Evolutionary conservation across 2,888 invertebrate species (phyloP).

Genomic region (Diloba caeruleocephala): DNA sequence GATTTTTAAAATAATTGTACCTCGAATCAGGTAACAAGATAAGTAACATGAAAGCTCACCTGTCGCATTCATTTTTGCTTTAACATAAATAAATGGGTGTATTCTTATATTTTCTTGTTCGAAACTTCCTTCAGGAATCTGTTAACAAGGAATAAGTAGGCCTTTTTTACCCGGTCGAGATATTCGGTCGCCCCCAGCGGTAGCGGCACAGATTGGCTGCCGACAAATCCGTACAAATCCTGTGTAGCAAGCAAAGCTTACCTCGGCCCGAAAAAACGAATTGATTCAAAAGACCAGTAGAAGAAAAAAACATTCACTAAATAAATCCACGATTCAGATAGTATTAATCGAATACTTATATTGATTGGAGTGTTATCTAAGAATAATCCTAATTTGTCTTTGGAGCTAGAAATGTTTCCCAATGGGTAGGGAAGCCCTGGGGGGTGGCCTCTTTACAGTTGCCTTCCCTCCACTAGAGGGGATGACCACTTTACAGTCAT

Average conservation of each 20-base stretch:
- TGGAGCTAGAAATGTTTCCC: no score
- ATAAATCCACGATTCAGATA: no score
- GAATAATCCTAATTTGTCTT: no score
- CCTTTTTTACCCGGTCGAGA: slow-evolving; percentile 78
- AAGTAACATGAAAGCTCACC: slow-evolving; percentile 42
- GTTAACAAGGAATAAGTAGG: slow-evolving; percentile 78
- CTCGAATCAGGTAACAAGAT: slow-evolving; percentile 33
- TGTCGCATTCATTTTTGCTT: slow-evolving; percentile 57
- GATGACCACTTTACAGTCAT: no score
- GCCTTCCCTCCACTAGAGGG: no score
- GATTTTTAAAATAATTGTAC: slow-evolving; percentile 48
- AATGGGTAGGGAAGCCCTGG: no score
- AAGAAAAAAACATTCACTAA: slow-evolving; percentile 39
- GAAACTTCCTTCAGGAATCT: slow-evolving; percentile 69
- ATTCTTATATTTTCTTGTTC: slow-evolving; percentile 57
- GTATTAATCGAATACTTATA: no score
- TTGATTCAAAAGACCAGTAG: slow-evolving; percentile 71
- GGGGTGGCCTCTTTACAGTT: no score
- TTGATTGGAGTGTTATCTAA: no score
- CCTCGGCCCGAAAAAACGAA: slow-evolving; percentile 71
- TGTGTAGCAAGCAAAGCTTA: slow-evolving; percentile 64
- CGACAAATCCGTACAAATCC: slow-evolving; percentile 84
- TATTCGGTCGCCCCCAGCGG: slow-evolving; percentile 76
- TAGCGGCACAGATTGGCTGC: slow-evolving; percentile 79
- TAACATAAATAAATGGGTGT: slow-evolving; percentile 58